These are phyloP conservation scores for Enteromius radiatus DNA, from an alignment of 2,797 vertebrate species.

Conservation along the genomic window DNA sequence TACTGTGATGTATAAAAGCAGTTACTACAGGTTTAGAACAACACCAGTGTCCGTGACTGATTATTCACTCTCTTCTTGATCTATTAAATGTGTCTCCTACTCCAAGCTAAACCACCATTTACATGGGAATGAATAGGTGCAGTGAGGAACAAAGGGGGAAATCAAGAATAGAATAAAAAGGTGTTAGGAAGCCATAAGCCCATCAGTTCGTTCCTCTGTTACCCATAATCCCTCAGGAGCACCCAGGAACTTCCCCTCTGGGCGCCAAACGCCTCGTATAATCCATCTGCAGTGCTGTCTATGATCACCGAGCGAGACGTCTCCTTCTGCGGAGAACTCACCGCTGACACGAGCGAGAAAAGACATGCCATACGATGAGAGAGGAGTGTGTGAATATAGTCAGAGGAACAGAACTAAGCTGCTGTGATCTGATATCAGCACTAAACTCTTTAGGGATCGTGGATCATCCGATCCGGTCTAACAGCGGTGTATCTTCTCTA, in stretches of 20 bases:
- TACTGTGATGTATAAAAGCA: conserved; percentile 9
- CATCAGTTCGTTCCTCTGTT: conserved; percentile 46
- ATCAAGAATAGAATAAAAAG: not conserved
- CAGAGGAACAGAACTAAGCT: conserved; percentile 34
- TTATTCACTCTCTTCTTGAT: not conserved
- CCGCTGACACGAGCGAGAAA: not conserved
- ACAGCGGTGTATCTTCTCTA: not conserved
- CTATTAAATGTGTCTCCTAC: not conserved
- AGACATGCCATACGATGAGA: conserved; percentile 7
- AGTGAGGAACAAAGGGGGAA: not conserved
- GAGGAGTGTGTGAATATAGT: conserved; percentile 30
- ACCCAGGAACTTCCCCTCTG: conserved; percentile 18
- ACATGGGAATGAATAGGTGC: not conserved
- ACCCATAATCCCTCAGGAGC: conserved; percentile 37
- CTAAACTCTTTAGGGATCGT: conserved; percentile 11
- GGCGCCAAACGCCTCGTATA: conserved; percentile 12
- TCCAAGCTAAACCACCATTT: not conserved
- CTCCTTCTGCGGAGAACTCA: conserved; percentile 22
- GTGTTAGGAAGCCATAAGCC: conserved; percentile 27
- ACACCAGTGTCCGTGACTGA: not conserved
- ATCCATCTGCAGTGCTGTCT: conserved; percentile 20
- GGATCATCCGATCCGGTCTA: conserved; percentile 25
- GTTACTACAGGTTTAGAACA: not conserved
- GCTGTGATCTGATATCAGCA: conserved; percentile 29
- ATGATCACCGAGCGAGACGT: conserved; percentile 27